Evolutionary conservation across 1,140 invertebrate genomes (phyloP).

Genomic region (Rhagoletis pomonella): DNA sequence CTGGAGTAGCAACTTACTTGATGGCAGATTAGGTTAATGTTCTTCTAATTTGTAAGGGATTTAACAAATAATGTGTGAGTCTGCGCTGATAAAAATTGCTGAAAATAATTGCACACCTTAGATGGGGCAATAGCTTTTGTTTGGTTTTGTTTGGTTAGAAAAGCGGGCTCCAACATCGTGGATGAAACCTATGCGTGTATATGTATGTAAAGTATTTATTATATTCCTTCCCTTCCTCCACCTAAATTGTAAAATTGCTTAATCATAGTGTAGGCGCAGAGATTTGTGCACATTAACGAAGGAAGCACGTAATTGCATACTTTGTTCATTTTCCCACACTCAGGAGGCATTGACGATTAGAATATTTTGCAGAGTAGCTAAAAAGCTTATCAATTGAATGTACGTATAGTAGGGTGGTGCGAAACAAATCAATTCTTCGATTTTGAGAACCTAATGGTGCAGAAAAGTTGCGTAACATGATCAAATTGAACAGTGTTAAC

Average conservation of each 20-base stretch:
- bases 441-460: background rate
- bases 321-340: background rate
- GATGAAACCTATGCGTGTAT: background rate
- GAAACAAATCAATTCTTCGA: too few species aligned
- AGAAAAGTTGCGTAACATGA: background rate
- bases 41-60: background rate
- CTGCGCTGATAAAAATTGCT: background rate
- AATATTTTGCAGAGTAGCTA: background rate
- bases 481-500: background rate
- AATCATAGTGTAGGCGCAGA: conserved; percentile 13
- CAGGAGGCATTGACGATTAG: background rate
- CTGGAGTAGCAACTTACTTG: background rate
- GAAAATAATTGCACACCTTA: background rate
- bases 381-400: background rate
- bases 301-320: conserved; percentile 17
- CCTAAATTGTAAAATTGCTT: conserved; percentile 16
- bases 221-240: background rate
- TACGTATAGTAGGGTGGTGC: background rate
- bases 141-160: background rate
- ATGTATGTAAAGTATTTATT: background rate
- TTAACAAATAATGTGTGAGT: background rate
- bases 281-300: conserved; percentile 13
- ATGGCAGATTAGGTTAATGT: background rate
- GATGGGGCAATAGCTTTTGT: background rate
- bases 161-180: background rate